Evolutionary conservation across 1,140 invertebrate species (phyloP).

Genomic region (Cylas formicarius): DNA sequence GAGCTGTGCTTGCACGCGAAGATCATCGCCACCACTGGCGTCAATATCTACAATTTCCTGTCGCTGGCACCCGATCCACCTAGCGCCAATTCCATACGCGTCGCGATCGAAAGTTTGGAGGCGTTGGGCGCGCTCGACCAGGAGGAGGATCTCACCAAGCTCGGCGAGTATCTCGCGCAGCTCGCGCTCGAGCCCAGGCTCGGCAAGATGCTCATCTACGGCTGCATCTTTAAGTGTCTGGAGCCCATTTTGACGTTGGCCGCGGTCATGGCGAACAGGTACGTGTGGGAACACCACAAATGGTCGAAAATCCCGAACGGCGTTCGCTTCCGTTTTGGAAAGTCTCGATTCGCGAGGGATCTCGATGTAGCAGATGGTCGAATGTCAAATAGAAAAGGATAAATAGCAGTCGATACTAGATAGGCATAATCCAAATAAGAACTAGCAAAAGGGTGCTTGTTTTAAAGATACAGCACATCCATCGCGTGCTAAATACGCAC

Average conservation of each 20-base stretch:
- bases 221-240: constrained; percentile 85
- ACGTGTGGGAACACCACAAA: no score
- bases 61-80: constrained; percentile 79
- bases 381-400: no score
- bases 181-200: constrained; percentile 85
- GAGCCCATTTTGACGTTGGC: constrained; percentile 92
- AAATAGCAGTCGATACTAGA: no score
- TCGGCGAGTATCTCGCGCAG: constrained; percentile 71
- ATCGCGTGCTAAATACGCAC: no score
- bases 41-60: constrained; percentile 75
- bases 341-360: no score
- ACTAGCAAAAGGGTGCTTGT: no score
- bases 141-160: constrained; percentile 60
- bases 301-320: no score
- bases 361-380: no score
- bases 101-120: constrained; percentile 65
- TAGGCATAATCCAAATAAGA: no score
- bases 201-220: constrained; percentile 87
- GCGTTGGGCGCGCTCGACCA: constrained; percentile 69
- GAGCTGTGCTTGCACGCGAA: constrained; percentile 91
- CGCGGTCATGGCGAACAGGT: constrained; percentile 74
- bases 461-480: no score
- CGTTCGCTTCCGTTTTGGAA: constrained; percentile 2
- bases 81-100: constrained; percentile 62
- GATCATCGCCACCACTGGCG: constrained; percentile 63